These are phyloP conservation scores for Oikopleura dioica DNA, from an alignment of 23 tunicate genomes.

Conservation along the genomic window DNA sequence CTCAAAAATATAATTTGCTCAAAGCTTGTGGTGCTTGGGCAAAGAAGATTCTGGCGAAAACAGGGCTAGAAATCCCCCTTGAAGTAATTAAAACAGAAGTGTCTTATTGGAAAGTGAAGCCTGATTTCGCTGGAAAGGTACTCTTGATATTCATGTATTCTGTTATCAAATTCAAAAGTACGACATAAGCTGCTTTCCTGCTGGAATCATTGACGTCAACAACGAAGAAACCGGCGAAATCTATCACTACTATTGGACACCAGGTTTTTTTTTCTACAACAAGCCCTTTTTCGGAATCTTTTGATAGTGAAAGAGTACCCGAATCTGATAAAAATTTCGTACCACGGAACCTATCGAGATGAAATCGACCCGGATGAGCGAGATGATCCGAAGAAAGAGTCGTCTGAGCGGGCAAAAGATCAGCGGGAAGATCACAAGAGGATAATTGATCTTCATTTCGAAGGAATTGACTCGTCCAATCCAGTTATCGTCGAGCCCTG, in stretches of 20 bases:
- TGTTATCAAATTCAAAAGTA: no score
- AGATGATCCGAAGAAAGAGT: background rate
- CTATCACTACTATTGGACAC: background rate
- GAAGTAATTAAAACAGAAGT: background rate
- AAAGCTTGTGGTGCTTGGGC: background rate
- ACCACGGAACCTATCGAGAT: background rate
- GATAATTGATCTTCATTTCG: background rate
- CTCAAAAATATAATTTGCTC: no score
- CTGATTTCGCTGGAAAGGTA: no score
- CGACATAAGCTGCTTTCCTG: background rate
- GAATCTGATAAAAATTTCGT: background rate
- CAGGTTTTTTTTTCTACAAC: no score
- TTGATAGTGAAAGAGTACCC: background rate
- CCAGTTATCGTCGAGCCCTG: background rate
- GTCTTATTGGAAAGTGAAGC: background rate
- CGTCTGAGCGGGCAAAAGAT: background rate
- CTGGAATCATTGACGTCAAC: background rate
- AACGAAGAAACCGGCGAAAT: background rate
- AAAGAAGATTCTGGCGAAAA: background rate
- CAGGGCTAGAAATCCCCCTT: background rate
- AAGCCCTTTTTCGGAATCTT: no score
- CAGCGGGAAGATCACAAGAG: background rate
- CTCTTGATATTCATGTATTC: no score
- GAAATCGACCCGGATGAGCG: background rate
- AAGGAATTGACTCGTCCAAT: background rate